These are phyloP conservation scores for Melanerpes aurifrons DNA, from an alignment of 2,113 vertebrate genomes.

Conservation along the genomic window DNA sequence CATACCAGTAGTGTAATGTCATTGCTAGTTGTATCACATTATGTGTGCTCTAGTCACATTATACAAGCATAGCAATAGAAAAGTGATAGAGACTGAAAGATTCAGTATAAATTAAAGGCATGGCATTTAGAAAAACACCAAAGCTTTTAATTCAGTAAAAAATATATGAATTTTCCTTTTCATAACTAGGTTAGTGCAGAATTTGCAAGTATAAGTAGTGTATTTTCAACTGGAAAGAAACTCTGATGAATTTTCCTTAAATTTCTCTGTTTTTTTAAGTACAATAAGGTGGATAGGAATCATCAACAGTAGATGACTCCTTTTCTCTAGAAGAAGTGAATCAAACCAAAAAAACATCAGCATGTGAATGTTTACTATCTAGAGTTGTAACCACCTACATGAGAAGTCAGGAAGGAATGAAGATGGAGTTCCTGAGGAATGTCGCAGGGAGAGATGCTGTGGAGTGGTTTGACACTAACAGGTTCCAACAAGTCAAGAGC, in stretches of 20 bases:
- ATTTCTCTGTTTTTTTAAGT: neutral
- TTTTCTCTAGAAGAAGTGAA: neutral
- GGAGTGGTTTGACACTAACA: neutral
- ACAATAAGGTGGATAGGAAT: neutral
- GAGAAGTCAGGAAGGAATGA: neutral
- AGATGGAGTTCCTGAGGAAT: slow-evolving; percentile 3
- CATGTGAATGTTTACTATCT: neutral
- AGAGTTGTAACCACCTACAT: neutral
- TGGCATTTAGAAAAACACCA: neutral
- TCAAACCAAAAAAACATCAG: rapidly evolving
- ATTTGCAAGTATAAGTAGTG: neutral
- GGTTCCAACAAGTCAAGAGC: slow-evolving; percentile 27
- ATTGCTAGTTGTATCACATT: neutral
- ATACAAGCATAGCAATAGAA: neutral
- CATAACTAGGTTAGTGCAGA: neutral
- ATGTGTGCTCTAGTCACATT: neutral
- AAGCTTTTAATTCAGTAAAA: neutral
- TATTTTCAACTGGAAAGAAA: neutral
- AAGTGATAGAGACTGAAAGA: neutral
- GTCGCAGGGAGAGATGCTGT: neutral
- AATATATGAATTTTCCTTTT: neutral
- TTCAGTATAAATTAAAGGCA: neutral
- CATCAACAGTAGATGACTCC: neutral
- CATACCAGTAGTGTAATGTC: neutral
- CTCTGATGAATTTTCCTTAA: neutral